Base-by-base conservation (phyloP, 2,888 invertebrate species). In the Metallyticus violacea region DNA sequence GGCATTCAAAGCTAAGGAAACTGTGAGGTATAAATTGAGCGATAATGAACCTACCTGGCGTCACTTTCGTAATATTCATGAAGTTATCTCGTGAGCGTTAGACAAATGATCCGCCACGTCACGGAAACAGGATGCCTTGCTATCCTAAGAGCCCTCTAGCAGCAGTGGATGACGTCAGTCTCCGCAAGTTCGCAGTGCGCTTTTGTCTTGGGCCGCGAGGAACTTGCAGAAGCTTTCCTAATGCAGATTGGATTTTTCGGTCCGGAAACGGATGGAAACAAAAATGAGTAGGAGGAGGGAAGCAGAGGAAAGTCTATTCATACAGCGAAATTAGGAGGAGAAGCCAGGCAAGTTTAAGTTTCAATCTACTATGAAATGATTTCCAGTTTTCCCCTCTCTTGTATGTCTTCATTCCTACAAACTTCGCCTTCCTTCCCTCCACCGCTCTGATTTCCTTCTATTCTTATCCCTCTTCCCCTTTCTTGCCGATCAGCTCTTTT, bases 301-400 rank as follows among this genome's bases (percentile, higher is more conserved):
- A 22, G 82, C 6, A 26, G 22, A 9, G 77, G 28, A 22, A 28
- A 83, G 40, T 83, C 83, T 83, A 77, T 77, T 83, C 83, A 83
- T 83, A 77, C 77, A 27, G 83, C 77, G 27, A 83, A 83, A 83
- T 83, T 83, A 83, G 83, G 83, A 83, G 29, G 77, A 77, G 83
- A 83, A 83, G 77, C 77, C 83, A 7, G 26, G 76, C 77, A 83
- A 83, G 83, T 83, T 83, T 77, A 62, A 83, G 83, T 83, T 83
- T 83, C 83, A 83, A 83, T 83, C 83, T 76, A 76, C 26, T 26
- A 82, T 15, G 82, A 80, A 62, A 80, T 80, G 79, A 80, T 28
- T 27, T 15, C 77, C 25, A 77, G 28, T 28, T 28, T 77, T 77
- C 26, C 77, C 76, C 26, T 40, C 15, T 4, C 80, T 62, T 62